Conservation (phyloP, 92 coral and sea anemone genomes). For the Micromussa lordhowensis region DNA sequence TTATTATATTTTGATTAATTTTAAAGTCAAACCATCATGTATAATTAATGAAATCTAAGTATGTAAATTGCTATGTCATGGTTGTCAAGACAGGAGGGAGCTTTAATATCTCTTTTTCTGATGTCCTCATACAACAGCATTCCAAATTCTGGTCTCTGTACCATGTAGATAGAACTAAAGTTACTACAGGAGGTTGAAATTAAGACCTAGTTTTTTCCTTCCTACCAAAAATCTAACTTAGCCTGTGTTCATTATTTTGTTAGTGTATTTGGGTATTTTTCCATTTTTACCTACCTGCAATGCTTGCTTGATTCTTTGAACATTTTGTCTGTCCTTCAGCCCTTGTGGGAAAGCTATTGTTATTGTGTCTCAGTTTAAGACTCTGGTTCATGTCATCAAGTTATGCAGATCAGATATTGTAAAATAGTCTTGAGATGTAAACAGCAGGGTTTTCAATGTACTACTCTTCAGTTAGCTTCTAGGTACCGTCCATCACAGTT, state of each 20-base stretch:
- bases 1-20: no score
- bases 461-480: neutral
- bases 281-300: no score
- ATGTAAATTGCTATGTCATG: neutral
- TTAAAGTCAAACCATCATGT: neutral
- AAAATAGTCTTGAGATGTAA: neutral
- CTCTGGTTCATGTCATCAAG: neutral
- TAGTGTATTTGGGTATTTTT: no score
- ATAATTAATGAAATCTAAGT: neutral
- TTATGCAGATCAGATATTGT: neutral
- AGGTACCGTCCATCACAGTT: no score
- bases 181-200: no score
- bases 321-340: neutral
- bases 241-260: no score
- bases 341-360: neutral
- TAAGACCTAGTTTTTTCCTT: neutral
- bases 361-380: neutral
- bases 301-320: neutral
- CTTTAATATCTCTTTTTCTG: no score
- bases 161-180: neutral
- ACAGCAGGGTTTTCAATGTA: neutral
- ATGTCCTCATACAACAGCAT: neutral
- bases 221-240: neutral
- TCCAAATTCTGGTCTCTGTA: constrained; percentile 1
- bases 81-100: neutral